Evolutionary conservation across 2,797 vertebrate genomes (phyloP), one percentile per base, ranked within the genome.

Genomic region (Melanotaenia boesemani): DNA sequence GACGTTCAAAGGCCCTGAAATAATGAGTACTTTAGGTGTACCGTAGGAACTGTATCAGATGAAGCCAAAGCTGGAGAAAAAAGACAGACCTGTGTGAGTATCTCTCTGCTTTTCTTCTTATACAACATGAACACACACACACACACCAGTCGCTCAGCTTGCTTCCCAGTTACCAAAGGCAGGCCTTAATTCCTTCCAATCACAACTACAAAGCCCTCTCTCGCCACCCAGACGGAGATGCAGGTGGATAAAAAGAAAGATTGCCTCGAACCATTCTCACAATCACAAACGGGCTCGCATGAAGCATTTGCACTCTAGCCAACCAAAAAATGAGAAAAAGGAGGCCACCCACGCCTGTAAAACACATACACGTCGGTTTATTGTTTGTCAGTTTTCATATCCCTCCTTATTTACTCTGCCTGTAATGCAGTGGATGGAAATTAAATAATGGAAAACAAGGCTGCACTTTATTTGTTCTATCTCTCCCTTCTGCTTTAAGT

Each of bases 181-280:
- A 76, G 74, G 56, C 76, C 81, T 86, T 91, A 91, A 91, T 92
- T 89, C 89, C 73, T 79, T 87, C 85, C 89, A 93, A 92, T 91
- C 89, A 90, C 80, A 87, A 76, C 68, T 89, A 90, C 86, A 92
- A 92, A 92, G 87, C 83, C 32, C 81, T 85, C 89, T 89, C 82
- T 84, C 74, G 89, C 60, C 77, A 72, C 78, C 81, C 72, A 78
- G 83, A 84, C 80, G 78, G 79, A 90, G 86, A 92, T 93, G 78
- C 75, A 80, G 84, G 72, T 44, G 77, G 88, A 92, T 89, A 88
- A 89, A 89, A 72, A 72, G 88, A 89, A 72, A 65, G 83, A 87
- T 84, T 81, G 83, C 88, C 85, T 87, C 70, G 58, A 90, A 89
- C 79, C 83, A 74, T 91, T 91, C 81, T 84, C 72, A 39, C 70